These are phyloP conservation scores for Siphamia tubifer DNA, from an alignment of 2,113 vertebrate genomes.

Conservation along the genomic window DNA sequence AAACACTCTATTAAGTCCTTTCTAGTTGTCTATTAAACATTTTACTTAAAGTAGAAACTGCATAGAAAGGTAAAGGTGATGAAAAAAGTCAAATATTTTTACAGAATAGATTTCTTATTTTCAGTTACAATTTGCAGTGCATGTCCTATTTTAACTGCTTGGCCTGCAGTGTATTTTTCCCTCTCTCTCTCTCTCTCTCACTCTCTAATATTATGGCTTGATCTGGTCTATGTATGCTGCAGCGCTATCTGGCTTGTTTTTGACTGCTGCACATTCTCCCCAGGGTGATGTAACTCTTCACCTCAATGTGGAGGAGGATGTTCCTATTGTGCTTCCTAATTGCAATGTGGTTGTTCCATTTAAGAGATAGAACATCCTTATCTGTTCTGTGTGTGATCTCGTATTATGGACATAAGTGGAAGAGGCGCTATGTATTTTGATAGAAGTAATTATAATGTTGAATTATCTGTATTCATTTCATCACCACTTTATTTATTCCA, in stretches of 20 bases:
- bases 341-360: constrained; percentile 81
- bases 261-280: constrained; percentile 72
- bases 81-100: neutral
- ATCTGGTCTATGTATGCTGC: constrained; percentile 33
- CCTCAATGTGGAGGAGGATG: constrained; percentile 76
- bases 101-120: neutral
- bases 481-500: neutral
- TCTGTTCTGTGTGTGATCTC: constrained; percentile 47
- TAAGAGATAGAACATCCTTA: constrained; percentile 68
- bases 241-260: constrained; percentile 70
- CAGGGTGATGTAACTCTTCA: constrained; percentile 74
- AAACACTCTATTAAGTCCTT: neutral
- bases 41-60: neutral
- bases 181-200: neutral
- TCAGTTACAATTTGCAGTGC: neutral
- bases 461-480: neutral
- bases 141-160: constrained; percentile 35
- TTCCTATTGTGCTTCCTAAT: constrained; percentile 84
- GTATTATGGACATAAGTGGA: constrained; percentile 18
- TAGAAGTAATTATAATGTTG: neutral
- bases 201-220: neutral
- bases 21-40: neutral
- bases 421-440: neutral
- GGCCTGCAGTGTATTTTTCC: constrained; percentile 19
- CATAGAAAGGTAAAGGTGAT: neutral